Evolutionary conservation across 2,888 invertebrate genomes (phyloP).

Genomic region (Uropetala carovei): DNA sequence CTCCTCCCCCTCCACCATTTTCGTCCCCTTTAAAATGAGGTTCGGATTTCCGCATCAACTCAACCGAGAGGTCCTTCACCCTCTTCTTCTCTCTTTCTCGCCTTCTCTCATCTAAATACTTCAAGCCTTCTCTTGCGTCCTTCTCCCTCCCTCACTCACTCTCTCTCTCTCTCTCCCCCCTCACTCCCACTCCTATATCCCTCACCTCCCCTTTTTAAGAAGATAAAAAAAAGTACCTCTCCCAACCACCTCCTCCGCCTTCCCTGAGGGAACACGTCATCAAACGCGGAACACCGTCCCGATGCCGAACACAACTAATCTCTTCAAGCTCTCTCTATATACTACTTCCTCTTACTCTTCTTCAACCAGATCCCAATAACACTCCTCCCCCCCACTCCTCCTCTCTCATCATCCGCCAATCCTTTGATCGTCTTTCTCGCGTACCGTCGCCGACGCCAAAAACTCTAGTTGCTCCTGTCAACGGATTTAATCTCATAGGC

Average conservation of each 20-base stretch:
- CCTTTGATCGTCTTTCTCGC: slow-evolving; percentile 12
- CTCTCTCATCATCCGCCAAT: neutral
- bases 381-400: neutral
- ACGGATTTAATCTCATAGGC: slow-evolving; percentile 47
- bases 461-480: slow-evolving; percentile 1
- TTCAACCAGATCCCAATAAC: neutral
- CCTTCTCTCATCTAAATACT: neutral
- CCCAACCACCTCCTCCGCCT: neutral
- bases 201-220: neutral
- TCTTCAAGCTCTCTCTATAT: neutral
- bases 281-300: neutral
- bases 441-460: neutral
- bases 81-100: no score
- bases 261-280: neutral
- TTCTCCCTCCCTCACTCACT: neutral
- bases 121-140: neutral
- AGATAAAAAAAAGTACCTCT: neutral
- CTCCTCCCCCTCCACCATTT: neutral
- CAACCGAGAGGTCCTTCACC: slow-evolving; percentile 45
- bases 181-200: neutral
- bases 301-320: neutral
- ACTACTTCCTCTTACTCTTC: neutral
- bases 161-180: neutral
- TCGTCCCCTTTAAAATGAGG: slow-evolving; percentile 47
- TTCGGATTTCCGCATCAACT: slow-evolving; percentile 46